Base-by-base conservation (phyloP, 1,140 invertebrate genomes). In the Pteromalus puparum region DNA sequence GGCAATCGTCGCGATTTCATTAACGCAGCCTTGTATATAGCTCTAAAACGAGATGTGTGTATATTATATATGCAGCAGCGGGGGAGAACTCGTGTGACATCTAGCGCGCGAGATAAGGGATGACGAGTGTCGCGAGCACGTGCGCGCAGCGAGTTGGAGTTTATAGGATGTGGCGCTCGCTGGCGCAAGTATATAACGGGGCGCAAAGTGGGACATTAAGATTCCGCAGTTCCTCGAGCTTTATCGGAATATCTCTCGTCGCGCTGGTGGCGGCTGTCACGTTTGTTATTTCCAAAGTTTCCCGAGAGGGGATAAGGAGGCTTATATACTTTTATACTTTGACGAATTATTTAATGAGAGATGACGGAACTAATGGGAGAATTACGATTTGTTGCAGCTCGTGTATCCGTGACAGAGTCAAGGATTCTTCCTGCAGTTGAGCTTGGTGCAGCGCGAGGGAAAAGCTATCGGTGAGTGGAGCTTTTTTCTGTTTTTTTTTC, bases 1-100 rank as follows among this genome's bases (percentile, higher is more conserved):
- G 74, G 82, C 26, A 84, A 83, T 86, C 81, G 77, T 80, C 46
- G 76, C 38, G 68, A 85, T 87, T 85, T 85, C 78, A 86, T 86
- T 81, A 83, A 81, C 68, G 82, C 34, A 13, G 34, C 61, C n/a
- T n/a, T n/a, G 15, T 24, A 42, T 72, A 26, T 15, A 12, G 34
- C 26, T 0, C 2, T 34, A 21, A 18, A 30, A 61, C n/a, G 7
- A 61, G 30, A n/a, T 48, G 15, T 42, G 9, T 42, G 9, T 42
- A 42, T 42, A 42, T 9, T 0, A 42, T 42, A 42, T 6, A 42
- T 42, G 10, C 38, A 42, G 38, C 46, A 61, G 53, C 1, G 48
- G 15, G n/a, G 6, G 53, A 53, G 7, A n/a, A 61, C 7, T n/a
- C 21, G 53, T 61, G 6, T 1, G 53, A 61, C 21, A 61, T 6